These are phyloP conservation scores for Theretra japonica DNA, from an alignment of 2,888 invertebrate species.

Conservation along the genomic window DNA sequence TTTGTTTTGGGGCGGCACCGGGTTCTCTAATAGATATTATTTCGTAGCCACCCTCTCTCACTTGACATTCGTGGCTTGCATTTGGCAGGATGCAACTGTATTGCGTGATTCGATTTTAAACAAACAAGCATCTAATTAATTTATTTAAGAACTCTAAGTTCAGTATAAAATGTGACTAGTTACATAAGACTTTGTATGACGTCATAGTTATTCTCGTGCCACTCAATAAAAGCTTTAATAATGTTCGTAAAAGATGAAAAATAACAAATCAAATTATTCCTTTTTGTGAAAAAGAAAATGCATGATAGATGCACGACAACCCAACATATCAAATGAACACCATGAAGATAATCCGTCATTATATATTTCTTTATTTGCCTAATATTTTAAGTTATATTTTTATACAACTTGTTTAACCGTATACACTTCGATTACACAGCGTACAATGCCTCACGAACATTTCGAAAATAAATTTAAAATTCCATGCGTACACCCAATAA, in stretches of 20 bases:
- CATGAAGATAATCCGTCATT: too few relatives aligned
- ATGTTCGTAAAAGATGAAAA: not conserved
- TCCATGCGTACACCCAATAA: constrained; percentile 10
- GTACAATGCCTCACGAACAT: too few relatives aligned
- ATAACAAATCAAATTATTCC: not conserved
- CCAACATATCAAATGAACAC: too few relatives aligned
- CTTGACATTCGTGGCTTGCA: constrained; percentile 78
- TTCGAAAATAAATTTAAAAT: constrained; percentile 18
- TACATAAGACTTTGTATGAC: not conserved
- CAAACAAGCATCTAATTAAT: constrained; percentile 19
- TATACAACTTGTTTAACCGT: too few relatives aligned
- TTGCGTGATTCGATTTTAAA: constrained; percentile 77
- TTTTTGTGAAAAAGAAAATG: too few relatives aligned
- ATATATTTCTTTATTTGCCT: too few relatives aligned
- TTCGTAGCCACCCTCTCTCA: constrained; percentile 69
- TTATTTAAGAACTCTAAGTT: not conserved
- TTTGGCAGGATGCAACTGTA: constrained; percentile 79
- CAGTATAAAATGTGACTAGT: not conserved
- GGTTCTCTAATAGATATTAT: constrained; percentile 69
- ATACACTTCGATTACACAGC: too few relatives aligned
- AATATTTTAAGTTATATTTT: too few relatives aligned
- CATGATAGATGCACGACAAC: too few relatives aligned
- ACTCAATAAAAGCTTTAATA: not conserved
- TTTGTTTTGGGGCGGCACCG: constrained; percentile 72
- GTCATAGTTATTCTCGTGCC: not conserved